Base-by-base conservation (phyloP, 2,888 invertebrate genomes). In the Drosophila infuscata region DNA sequence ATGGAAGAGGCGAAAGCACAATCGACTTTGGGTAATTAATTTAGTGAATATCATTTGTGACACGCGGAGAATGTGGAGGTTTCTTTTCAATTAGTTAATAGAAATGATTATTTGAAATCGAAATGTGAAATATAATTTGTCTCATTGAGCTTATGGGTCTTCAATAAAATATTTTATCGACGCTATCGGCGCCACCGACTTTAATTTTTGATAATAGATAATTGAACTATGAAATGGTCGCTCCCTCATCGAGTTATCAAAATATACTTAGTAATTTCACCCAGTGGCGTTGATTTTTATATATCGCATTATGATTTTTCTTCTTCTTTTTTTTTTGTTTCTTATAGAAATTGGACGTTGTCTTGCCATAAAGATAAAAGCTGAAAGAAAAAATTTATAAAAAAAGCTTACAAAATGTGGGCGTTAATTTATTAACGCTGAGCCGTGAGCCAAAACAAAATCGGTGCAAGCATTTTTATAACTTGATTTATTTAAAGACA, bases 401-500 rank as follows among this genome's bases (percentile, higher is more conserved):
- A 67, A 64, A 61, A 51, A 49, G 59, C 51, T 65, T 35, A 53
- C 41, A 25, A 46, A 74, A 74, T 70, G 84, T 90, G 75, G 84
- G 84, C 66, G 84, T 70, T 88, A 86, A 85, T 85, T 85, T 85
- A 85, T 85, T 75, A 88, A 75, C 64, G 75, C 77, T 77, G 61
- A 83, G 70, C 78, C 67, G 69, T 69, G 67, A 87, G 89, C 87
- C 81, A 83, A 90, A 80, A 88, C 71, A 53, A 88, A 85, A 86
- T 77, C 83, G 75, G 62, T 67, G 72, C 71, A 60, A 80, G 70
- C 87, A 85, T 77, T 90, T 85, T 90, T 88, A 90, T 84, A 85
- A 90, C 88, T 90, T 84, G 90, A 83, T 83, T 83, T 83, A 83
- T 83, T 83, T 89, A 85, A 79, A 88, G 80, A 86, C 63, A 82